Evolutionary conservation across 2,113 vertebrate genomes (phyloP), one percentile per base, ranked within the genome.

Genomic region (Recurvirostra avosetta): DNA sequence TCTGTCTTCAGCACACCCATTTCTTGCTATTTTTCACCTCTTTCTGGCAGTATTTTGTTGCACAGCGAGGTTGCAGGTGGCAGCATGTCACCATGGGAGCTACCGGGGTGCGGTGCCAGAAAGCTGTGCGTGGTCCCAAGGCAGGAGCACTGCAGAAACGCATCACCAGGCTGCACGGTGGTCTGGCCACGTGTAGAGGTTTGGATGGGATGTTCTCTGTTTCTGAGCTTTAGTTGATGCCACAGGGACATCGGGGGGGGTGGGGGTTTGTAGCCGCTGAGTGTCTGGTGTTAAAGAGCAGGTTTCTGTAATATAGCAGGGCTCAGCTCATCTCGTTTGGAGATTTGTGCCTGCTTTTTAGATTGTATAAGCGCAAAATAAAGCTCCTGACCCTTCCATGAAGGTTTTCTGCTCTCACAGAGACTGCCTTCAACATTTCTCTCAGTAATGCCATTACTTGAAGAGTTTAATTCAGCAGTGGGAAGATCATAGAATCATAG

Each of bases 301-400:
- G 26, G 7, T 56, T 86, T 45, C 32, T 50, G 8, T 66, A 47
- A 27, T 8, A 5, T 5, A 8, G 30, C 4, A 45, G 43, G 63
- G 30, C 21, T 85, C 29, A 20, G 6, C 8, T 74, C 8, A 4
- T 12, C 8, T 6, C 7, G 9, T 58, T 8, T 52, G 77, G 65
- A 20, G 40, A 29, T 0, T 0, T 8, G 8, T 12, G 12, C 9
- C 80, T 3, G 0, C 15, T 30, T 78, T 58, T 61, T 6, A 34
- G 49, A 8, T 13, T 29, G 26, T n/a, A 4, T 5, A 70, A 38
- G 16, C 22, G 9, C n/a, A 15, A 75, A 71, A 58, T 32, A 49
- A 59, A 71, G 38, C 36, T 71, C 15, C 68, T 40, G 50, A 36
- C 9, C 38, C 30, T 75, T 63, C 78, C 9, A 0, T 34, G 25